Evolutionary conservation across 2,888 invertebrate genomes (phyloP).

Genomic region (Phytoseiulus persimilis): DNA sequence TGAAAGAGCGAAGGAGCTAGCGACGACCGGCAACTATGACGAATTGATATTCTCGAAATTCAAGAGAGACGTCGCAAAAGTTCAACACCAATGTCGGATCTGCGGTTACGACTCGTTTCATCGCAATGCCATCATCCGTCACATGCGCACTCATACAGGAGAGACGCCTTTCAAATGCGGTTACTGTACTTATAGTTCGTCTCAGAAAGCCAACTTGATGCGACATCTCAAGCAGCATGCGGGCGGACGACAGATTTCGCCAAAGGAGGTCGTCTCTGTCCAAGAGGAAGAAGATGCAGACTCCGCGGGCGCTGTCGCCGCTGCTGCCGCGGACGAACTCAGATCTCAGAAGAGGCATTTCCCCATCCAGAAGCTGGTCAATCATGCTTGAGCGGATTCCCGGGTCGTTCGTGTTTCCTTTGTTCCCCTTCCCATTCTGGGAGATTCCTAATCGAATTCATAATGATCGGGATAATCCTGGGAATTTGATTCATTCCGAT

Average conservation of each 20-base stretch:
- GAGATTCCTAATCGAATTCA: too few species aligned
- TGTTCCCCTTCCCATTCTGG: not conserved
- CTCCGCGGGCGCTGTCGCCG: not conserved
- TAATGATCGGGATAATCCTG: too few species aligned
- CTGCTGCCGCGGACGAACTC: not conserved
- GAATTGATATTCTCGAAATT: conserved; percentile 17
- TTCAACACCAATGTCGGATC: conserved; percentile 29
- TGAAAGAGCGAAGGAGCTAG: conserved; percentile 13
- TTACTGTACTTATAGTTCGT: conserved; percentile 35
- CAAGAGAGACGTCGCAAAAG: conserved; percentile 14
- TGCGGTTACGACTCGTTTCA: conserved; percentile 36
- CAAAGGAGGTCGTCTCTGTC: conserved; percentile 13
- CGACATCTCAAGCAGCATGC: conserved; percentile 28
- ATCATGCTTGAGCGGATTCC: not conserved
- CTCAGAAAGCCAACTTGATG: conserved; percentile 34
- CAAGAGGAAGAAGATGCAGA: conserved; percentile 9
- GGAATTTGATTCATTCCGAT: too few species aligned
- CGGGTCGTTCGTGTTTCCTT: not conserved
- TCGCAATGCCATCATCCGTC: conserved; percentile 34
- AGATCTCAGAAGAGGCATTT: not conserved
- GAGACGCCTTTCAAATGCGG: conserved; percentile 34
- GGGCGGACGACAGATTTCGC: conserved; percentile 24
- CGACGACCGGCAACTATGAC: not conserved
- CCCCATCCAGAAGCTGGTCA: not conserved
- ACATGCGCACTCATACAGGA: conserved; percentile 31